Evolutionary conservation across 2,888 invertebrate species (phyloP).

Genomic region (Agelastica alni): DNA sequence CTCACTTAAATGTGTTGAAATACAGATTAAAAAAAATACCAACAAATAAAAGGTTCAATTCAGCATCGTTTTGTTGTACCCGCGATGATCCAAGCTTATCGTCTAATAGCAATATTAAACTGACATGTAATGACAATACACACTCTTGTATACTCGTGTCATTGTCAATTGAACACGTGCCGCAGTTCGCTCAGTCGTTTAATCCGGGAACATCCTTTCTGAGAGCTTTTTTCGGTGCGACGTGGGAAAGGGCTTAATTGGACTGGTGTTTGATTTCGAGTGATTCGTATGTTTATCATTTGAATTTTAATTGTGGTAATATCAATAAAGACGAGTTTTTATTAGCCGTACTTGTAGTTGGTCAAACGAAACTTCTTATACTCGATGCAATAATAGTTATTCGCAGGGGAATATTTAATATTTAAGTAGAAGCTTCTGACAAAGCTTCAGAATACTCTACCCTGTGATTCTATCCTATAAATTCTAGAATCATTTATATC

Average conservation of each 20-base stretch:
- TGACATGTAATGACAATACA: slow-evolving; percentile 44
- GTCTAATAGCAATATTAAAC: slow-evolving; percentile 53
- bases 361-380: too few species aligned
- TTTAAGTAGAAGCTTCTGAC: too few species aligned
- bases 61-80: slow-evolving; percentile 38
- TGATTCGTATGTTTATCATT: slow-evolving; percentile 1
- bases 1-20: too few species aligned
- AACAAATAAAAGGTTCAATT: slow-evolving; percentile 16
- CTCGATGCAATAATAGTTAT: too few species aligned
- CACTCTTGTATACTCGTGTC: slow-evolving; percentile 45
- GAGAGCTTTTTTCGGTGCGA: slow-evolving; percentile 7
- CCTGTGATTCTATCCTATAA: too few species aligned
- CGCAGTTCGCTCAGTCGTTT: slow-evolving; percentile 24
- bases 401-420: too few species aligned
- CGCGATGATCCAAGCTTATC: slow-evolving; percentile 43
- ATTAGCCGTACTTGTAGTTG: too few species aligned
- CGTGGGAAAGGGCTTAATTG: slow-evolving; percentile 20
- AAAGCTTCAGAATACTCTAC: too few species aligned
- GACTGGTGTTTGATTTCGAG: slow-evolving; percentile 11
- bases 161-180: slow-evolving; percentile 47
- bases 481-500: too few species aligned
- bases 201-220: slow-evolving; percentile 24
- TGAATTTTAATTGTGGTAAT: slow-evolving; percentile 16
- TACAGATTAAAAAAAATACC: slow-evolving; percentile 1
- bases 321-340: too few species aligned